phyloP scores from a whole-genome alignment of 1,140 invertebrate species.

The Amphibalanus amphitrite region DNA sequence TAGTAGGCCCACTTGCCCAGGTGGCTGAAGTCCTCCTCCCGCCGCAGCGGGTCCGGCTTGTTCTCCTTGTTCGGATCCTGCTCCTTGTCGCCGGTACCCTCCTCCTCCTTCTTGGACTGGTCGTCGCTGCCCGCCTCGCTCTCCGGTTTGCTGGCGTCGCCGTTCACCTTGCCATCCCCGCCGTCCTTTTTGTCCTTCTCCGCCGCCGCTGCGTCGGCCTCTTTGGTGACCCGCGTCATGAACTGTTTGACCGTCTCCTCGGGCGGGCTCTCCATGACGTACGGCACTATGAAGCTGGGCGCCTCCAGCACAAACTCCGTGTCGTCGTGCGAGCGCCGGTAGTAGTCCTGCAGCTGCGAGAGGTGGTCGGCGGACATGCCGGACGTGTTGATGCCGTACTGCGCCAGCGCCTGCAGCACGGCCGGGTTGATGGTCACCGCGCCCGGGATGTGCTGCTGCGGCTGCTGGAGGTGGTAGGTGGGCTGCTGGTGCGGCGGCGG shows the following conservation, averaged over 20 bases:
- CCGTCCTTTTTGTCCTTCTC: conserved; percentile 13
- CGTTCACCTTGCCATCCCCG: conserved; percentile 14
- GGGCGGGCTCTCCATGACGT: conserved; percentile 77
- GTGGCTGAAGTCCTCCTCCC: conserved; percentile 16
- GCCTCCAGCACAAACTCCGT: conserved; percentile 81
- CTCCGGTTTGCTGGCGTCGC: conserved; percentile 37
- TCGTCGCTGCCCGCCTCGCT: conserved; percentile 33
- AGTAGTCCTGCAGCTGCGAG: conserved; percentile 2
- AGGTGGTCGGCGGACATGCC: not conserved
- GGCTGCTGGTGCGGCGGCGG: not conserved
- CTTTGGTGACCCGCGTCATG: conserved; percentile 15
- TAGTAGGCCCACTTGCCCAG: conserved; percentile 30
- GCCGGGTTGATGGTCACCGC: not conserved
- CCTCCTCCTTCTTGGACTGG: conserved; percentile 18
- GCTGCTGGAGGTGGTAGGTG: not conserved
- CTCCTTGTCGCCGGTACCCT: conserved; percentile 29
- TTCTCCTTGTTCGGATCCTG: conserved; percentile 11
- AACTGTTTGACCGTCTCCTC: conserved; percentile 56
- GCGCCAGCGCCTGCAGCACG: not conserved
- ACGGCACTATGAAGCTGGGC: conserved; percentile 76
- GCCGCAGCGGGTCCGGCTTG: conserved; percentile 13
- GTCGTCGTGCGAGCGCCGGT: conserved; percentile 28
- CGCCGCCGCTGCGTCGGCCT: conserved; percentile 9
- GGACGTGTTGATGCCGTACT: conserved; percentile 4
- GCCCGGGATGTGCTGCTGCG: not conserved